These are phyloP conservation scores for Adelphocoris suturalis DNA, from an alignment of 2,888 invertebrate species.

Conservation along the genomic window DNA sequence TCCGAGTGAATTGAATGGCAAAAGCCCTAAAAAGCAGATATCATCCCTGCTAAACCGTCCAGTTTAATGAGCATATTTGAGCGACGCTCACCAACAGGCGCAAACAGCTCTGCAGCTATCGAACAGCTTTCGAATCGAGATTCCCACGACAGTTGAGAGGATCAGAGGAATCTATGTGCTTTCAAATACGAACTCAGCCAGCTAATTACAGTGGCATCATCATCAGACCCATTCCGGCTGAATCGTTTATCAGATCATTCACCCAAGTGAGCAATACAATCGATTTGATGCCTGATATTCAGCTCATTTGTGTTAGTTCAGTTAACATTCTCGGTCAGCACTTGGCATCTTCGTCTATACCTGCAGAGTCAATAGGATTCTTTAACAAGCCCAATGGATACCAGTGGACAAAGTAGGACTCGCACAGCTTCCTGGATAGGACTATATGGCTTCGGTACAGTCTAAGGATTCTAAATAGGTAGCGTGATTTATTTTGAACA, in stretches of 20 bases:
- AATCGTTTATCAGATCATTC: background rate
- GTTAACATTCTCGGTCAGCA: too few relatives aligned
- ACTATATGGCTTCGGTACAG: too few relatives aligned
- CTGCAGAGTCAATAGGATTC: too few relatives aligned
- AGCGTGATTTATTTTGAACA: too few relatives aligned
- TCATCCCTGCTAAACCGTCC: background rate
- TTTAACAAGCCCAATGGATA: too few relatives aligned
- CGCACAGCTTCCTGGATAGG: too few relatives aligned
- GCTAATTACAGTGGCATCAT: background rate
- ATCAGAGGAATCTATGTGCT: background rate
- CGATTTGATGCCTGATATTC: too few relatives aligned
- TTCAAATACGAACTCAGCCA: background rate
- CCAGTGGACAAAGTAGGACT: too few relatives aligned
- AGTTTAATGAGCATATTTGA: slow-evolving; percentile 30
- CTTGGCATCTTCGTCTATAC: too few relatives aligned
- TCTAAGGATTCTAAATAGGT: too few relatives aligned
- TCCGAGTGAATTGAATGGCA: background rate
- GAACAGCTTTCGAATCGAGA: background rate
- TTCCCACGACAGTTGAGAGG: background rate
- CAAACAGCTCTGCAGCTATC: background rate
- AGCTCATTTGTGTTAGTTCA: too few relatives aligned
- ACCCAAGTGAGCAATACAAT: too few relatives aligned
- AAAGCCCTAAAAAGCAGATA: background rate
- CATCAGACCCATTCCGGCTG: background rate
- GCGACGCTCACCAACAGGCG: background rate